Base-by-base conservation (phyloP, 1,140 invertebrate genomes). In the Drosophila grimshawi region DNA sequence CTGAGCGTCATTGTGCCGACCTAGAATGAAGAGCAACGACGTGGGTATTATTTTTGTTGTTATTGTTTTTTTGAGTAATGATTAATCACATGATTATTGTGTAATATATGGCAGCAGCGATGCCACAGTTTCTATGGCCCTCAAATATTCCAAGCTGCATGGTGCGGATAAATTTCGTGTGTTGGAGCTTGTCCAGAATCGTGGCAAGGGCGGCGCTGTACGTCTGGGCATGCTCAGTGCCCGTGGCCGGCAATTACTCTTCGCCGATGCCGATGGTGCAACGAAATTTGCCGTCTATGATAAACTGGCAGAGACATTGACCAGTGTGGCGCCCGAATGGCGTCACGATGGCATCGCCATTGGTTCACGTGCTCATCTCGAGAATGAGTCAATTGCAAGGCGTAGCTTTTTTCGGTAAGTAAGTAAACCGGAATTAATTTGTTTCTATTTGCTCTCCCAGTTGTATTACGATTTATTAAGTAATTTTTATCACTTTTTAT, bases 261-360 rank as follows among this genome's bases (percentile, higher is more conserved):
- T 99, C 94, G 99, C 98, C 49, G 99, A 99, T 95, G 99, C 99
- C 39, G 99, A 99, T 95, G 99, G 99, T 64, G 99, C 99, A 32
- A 99, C 98, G 8, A 97, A 96, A 92, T 99, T 99, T 94, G 94
- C 94, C 60, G 99, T 99, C 93, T 93, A 98, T 55, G 93, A 94
- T 19, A 99, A 99, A 94, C 92, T 99, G 53, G 97, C 99, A 92
- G 88, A 92, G 3, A 95, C 94, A 79, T 81, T 98, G 70, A 93
- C 93, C 63, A 91, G 93, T 51, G 81, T 95, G 27, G 92, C 94
- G 30, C 56, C 74, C 4, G 83, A 91, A 39, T 92, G 91, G 92
- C 82, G 80, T 11, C 81, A 92, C 46, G 83, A 94, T 75, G 96
- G 94, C 2, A 94, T 99, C 53, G 95, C 96, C 7, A 96, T 98